These are phyloP conservation scores for Eulemur rubriventer DNA, from an alignment of 2,797 vertebrate genomes.

Conservation along the genomic window DNA sequence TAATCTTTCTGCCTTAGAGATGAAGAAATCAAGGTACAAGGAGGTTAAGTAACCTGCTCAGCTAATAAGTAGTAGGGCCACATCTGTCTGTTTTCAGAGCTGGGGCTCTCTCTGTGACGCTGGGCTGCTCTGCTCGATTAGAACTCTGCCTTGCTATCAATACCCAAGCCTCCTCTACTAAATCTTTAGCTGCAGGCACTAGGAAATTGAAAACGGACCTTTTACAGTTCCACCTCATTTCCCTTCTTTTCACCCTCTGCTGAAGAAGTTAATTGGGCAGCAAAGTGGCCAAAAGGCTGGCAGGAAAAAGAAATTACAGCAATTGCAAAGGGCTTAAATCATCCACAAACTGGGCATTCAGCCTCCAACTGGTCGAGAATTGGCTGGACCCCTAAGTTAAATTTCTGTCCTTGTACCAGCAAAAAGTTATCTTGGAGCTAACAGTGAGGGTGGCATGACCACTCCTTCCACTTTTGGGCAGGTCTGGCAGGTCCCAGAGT, in stretches of 20 bases:
- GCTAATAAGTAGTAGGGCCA: background rate
- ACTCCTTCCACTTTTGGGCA: background rate
- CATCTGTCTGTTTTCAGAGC: background rate
- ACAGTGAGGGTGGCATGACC: background rate
- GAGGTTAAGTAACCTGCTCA: background rate
- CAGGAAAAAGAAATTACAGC: conserved; percentile 64
- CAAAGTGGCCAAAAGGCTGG: conserved; percentile 60
- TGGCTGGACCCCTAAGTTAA: conserved; percentile 10
- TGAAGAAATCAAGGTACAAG: background rate
- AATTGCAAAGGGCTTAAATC: conserved; percentile 62
- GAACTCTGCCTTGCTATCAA: conserved; percentile 23
- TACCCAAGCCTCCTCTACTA: conserved; percentile 4
- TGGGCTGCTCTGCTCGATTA: background rate
- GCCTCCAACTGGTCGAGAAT: background rate
- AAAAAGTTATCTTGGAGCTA: conserved; percentile 1
- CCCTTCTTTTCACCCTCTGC: conserved; percentile 67
- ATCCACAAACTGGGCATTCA: conserved; percentile 55
- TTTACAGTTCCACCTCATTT: conserved; percentile 63
- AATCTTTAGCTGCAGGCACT: conserved; percentile 60
- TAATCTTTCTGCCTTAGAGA: background rate
- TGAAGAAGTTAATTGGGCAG: conserved; percentile 74
- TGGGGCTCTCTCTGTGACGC: background rate
- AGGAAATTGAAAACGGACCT: conserved; percentile 67
- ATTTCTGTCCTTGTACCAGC: background rate
- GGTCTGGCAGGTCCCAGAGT: background rate